Evolutionary conservation across 1,140 invertebrate genomes (phyloP).

Genomic region (Drosophila bipectinata): DNA sequence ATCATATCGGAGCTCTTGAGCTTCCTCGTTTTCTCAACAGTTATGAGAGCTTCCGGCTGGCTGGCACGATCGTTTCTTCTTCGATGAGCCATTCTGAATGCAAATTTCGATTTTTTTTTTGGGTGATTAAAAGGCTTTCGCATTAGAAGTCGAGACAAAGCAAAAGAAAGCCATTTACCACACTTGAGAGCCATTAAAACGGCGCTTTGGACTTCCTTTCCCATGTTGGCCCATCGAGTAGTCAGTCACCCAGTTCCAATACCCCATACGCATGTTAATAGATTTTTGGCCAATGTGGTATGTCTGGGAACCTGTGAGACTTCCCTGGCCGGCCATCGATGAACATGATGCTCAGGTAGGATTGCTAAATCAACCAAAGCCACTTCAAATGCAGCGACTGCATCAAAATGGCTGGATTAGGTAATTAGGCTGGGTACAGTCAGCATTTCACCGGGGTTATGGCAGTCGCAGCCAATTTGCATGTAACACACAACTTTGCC

Average conservation of each 20-base stretch:
- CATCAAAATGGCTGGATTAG: conserved; percentile 52
- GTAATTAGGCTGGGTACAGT: conserved; percentile 64
- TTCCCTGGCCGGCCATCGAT: not conserved
- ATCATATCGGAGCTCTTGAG: conserved; percentile 5
- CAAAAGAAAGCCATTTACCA: conserved; percentile 39
- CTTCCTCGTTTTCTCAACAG: conserved; percentile 25
- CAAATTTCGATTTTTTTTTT: conserved; percentile 24
- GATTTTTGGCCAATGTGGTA: conserved; percentile 36
- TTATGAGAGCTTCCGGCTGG: conserved; percentile 17
- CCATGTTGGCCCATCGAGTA: conserved; percentile 40
- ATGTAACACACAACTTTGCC: conserved; percentile 58
- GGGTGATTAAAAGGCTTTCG: conserved; percentile 35
- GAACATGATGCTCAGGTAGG: not conserved
- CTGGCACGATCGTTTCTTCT: not conserved
- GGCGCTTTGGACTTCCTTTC: conserved; percentile 71
- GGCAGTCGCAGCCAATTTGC: conserved; percentile 57
- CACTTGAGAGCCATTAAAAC: conserved; percentile 51
- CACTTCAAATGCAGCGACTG: conserved; percentile 51
- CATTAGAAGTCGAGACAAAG: not conserved
- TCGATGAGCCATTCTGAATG: conserved; percentile 21
- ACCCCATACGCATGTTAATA: conserved; percentile 65
- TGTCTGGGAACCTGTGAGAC: conserved; percentile 55
- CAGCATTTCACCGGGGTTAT: conserved; percentile 53
- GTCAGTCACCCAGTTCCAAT: conserved; percentile 39
- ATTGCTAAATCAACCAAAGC: conserved; percentile 16